Base-by-base conservation (phyloP, 2,113 vertebrate species). In the Tragelaphus imberbis region DNA sequence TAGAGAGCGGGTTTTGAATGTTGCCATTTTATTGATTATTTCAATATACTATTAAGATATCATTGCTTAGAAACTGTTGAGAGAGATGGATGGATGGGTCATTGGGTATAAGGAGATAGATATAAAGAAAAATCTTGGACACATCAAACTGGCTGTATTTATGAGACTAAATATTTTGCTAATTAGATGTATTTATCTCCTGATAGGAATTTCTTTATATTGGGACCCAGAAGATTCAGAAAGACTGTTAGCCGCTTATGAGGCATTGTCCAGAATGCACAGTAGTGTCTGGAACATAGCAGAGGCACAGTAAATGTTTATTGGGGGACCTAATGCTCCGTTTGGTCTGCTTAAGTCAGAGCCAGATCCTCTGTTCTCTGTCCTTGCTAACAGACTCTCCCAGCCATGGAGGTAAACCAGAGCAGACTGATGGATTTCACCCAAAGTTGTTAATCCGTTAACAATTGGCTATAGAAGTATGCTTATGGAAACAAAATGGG, bases 381-480 rank as follows among this genome's bases (percentile, higher is more conserved):
- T 95, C 63, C 94, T 94, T 92, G 56, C 92, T 91, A 92, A 59
- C 51, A 97, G 84, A 95, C 92, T 79, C 56, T 91, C 68, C 19
- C 77, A 94, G 68, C 8, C 49, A 80, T 10, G 7, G n/a, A 94
- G 68, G 92, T 88, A 95, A 92, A 95, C 44, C 88, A 90, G 93
- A 94, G 56, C 94, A 96, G 96, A 77, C 91, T 80, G 92, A 94
- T 97, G 88, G 94, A 97, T 90, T 95, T 95, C 87, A 95, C 96
- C 95, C 95, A 97, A 84, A 92, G 82, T 92, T 95, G 92, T 98
- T 97, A 98, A 97, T 97, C 89, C 40, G 23, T 97, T 97, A 97
- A 98, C 97, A 98, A 98, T 95, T 97, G 97, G 91, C 96, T 97
- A n/a, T 95, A 95, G 95, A 96, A 98, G 40, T 94, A 84, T 91